Base-by-base conservation (phyloP, 2,797 vertebrate genomes). In the Botia kubotai region DNA sequence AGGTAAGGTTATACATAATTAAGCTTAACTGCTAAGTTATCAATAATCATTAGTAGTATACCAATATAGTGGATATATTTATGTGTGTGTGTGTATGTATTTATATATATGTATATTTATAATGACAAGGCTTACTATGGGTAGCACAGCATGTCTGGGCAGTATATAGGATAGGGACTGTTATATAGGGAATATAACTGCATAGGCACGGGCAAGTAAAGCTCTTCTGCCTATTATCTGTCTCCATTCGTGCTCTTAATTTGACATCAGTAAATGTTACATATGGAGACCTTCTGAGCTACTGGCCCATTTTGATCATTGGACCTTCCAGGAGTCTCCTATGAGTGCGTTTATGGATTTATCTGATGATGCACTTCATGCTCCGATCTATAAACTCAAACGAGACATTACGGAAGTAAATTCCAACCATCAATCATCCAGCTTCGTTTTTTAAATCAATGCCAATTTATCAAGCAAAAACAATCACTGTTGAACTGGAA, bases 21-120 rank as follows among this genome's bases (percentile, higher is more conserved):
- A 94, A 93, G 93, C 92, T 94, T 94, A 94, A 93, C 91, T 76
- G 92, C 94, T 94, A 95, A 92, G 90, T 94, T 94, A 94, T 94
- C 92, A 91, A 93, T 95, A 93, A 94, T 94, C 87, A 94, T 91
- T 94, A 94, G 90, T 95, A 93, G 82, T 93, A 94, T 93, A 92
- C 86, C 84, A 89, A 92, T 92, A 92, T 89, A 88, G 90, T 90
- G 92, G 91, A 92, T 93, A 93, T 93, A 90, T 90, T 89, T 93
- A 91, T 92, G 89, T 92, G 88, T 87, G 84, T 91, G 87, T 89
- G 87, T 89, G n/a, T 85, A 7, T 75, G 74, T 91, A 69, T 90
- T 88, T 89, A 90, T 91, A 90, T 88, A 90, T 87, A 90, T 91
- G 91, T 89, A 89, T 84, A 52, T 85, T 87, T 88, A 77, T 89